A percentile compares a stretch with the other conserved stretches of the same genome.
phyloP scores from a whole-genome alignment of 2,888 invertebrate genomes.

The Tholera decimalis region DNA sequence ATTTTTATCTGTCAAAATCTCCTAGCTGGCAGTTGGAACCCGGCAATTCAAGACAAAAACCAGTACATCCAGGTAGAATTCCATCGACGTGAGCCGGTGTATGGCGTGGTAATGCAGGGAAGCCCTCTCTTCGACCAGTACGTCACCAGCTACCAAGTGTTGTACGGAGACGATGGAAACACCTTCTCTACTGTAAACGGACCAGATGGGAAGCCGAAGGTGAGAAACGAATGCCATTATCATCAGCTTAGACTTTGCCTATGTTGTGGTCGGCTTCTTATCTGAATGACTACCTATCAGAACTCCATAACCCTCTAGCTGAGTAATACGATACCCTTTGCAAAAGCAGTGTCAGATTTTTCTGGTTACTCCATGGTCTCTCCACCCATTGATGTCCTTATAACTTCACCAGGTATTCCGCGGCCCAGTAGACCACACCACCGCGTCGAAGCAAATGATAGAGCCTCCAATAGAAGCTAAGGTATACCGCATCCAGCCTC shows the following conservation, averaged over 20 bases:
- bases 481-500: conserved; percentile 93
- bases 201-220: conserved; percentile 89
- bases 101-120: conserved; percentile 94
- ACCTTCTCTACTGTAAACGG: conserved; percentile 92
- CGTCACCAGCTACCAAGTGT: conserved; percentile 94
- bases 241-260: too few relatives aligned
- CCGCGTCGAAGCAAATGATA: conserved; percentile 92
- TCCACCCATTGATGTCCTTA: too few relatives aligned
- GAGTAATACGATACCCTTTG: too few relatives aligned
- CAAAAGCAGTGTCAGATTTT: too few relatives aligned
- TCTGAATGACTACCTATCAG: too few relatives aligned
- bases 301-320: too few relatives aligned
- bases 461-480: conserved; percentile 94
- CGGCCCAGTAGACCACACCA: conserved; percentile 93
- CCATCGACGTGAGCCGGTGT: conserved; percentile 92
- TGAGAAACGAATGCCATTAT: conserved; percentile 63
- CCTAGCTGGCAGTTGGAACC: conserved; percentile 93
- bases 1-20: background rate
- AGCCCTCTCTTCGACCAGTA: conserved; percentile 93
- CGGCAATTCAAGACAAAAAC: conserved; percentile 90
- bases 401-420: conserved; percentile 92
- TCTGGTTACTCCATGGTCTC: too few relatives aligned
- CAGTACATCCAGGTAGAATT: conserved; percentile 94
- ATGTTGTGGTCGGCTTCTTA: background rate
- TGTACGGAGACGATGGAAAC: conserved; percentile 93